These are phyloP conservation scores for Pristiophorus japonicus DNA, from an alignment of 2,113 vertebrate species.

Conservation along the genomic window DNA sequence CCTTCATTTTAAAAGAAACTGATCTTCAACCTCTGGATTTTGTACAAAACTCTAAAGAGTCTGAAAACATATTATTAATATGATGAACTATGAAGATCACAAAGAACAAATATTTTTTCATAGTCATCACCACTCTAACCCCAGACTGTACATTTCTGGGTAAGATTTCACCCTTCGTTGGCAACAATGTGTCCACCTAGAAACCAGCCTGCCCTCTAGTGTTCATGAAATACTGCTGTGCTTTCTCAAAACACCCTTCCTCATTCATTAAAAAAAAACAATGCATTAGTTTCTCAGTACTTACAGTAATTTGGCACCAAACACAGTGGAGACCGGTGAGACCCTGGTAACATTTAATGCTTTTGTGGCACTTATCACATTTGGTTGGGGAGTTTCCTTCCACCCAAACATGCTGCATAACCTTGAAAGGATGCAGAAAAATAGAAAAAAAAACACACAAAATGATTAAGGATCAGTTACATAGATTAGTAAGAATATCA, in stretches of 20 bases:
- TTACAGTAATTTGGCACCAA: constrained; percentile 90
- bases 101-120: neutral
- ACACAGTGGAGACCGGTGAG: constrained; percentile 86
- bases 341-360: constrained; percentile 92
- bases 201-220: constrained; percentile 32
- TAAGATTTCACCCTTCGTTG: neutral
- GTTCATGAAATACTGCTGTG: neutral
- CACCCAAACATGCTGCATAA: constrained; percentile 91
- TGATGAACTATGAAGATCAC: neutral
- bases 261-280: neutral
- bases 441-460: too few species aligned
- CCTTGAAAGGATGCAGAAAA: constrained; percentile 53
- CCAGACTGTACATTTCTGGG: neutral
- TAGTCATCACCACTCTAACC: neutral
- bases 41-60: neutral
- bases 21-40: neutral
- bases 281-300: constrained; percentile 44
- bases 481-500: neutral
- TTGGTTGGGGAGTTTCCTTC: constrained; percentile 84
- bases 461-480: neutral
- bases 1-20: neutral
- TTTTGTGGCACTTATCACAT: constrained; percentile 85
- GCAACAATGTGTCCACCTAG: too few species aligned
- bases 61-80: neutral
- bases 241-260: neutral